Percentiles rank a stretch among this genome's conserved stretches.
These are phyloP conservation scores for Pollimyrus isidori DNA, from an alignment of 2,113 vertebrate genomes.

Conservation along the genomic window DNA sequence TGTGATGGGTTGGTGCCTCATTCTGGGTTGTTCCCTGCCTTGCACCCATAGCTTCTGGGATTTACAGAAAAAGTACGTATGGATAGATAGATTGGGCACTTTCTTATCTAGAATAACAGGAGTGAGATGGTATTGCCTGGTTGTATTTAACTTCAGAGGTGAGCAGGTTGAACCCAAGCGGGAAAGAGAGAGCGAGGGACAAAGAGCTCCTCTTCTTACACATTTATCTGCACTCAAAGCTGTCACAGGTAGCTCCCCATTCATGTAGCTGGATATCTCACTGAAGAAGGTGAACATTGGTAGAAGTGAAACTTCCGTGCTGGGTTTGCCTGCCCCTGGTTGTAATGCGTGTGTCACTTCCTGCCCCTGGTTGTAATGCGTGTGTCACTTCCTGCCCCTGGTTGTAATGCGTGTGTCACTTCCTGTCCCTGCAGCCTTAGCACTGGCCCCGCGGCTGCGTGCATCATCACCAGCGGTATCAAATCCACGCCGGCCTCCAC, in stretches of 20 bases:
- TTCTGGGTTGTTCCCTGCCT: neutral
- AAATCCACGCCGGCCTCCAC: conserved; percentile 78
- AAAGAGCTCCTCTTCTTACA: neutral
- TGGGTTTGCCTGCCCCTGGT: neutral
- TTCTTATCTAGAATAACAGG: neutral
- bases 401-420: neutral
- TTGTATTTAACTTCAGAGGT: neutral
- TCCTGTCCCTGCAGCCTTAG: conserved; percentile 58
- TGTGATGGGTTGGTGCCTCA: neutral
- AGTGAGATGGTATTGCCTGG: neutral
- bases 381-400: neutral
- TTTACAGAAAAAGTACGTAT: neutral
- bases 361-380: too few relatives aligned
- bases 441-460: conserved; percentile 59
- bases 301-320: neutral
- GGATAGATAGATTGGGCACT: neutral
- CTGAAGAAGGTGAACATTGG: neutral
- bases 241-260: neutral
- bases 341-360: too few relatives aligned
- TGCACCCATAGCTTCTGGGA: neutral
- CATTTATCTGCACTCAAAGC: neutral
- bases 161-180: neutral
- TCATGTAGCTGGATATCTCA: neutral
- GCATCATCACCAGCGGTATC: conserved; percentile 57
- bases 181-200: too few relatives aligned